phyloP scores from a whole-genome alignment of 2,888 invertebrate species.

The Chalcis sispes region DNA sequence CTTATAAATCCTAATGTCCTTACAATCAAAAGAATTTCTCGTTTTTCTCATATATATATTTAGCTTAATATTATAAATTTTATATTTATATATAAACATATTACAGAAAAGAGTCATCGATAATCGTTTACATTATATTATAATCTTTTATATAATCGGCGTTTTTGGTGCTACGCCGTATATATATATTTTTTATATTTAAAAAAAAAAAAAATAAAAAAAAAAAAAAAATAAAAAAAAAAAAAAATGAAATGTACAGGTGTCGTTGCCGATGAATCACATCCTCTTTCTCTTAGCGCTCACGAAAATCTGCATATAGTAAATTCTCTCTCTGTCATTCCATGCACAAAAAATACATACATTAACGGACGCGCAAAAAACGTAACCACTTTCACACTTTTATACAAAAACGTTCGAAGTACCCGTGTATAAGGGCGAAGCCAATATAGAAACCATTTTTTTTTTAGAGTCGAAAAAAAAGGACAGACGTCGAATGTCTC shows the following conservation, averaged over 20 bases:
- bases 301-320: conserved; percentile 19
- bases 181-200: conserved; percentile 52
- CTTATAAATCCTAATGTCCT: conserved; percentile 60
- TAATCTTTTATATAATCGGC: conserved; percentile 54
- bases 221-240: conserved; percentile 62
- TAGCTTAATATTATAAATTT: conserved; percentile 62
- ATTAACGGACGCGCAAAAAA: too few species aligned
- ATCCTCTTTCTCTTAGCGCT: conserved; percentile 52
- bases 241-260: conserved; percentile 69
- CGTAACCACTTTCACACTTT: conserved; percentile 45
- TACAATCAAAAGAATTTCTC: conserved; percentile 55
- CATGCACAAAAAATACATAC: conserved; percentile 34
- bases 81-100: conserved; percentile 68
- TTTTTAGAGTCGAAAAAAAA: conserved; percentile 45
- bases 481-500: conserved; percentile 40
- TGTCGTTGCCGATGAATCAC: conserved; percentile 66
- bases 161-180: conserved; percentile 51
- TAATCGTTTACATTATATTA: conserved; percentile 58
- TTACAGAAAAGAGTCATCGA: conserved; percentile 66
- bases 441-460: conserved; percentile 52
- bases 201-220: conserved; percentile 62
- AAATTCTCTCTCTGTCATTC: conserved; percentile 30
- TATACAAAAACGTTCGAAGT: conserved; percentile 53
- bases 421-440: conserved; percentile 36
- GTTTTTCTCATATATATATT: conserved; percentile 60